These are phyloP conservation scores for Melieria crassipennis DNA, from an alignment of 2,888 invertebrate genomes.

Conservation along the genomic window DNA sequence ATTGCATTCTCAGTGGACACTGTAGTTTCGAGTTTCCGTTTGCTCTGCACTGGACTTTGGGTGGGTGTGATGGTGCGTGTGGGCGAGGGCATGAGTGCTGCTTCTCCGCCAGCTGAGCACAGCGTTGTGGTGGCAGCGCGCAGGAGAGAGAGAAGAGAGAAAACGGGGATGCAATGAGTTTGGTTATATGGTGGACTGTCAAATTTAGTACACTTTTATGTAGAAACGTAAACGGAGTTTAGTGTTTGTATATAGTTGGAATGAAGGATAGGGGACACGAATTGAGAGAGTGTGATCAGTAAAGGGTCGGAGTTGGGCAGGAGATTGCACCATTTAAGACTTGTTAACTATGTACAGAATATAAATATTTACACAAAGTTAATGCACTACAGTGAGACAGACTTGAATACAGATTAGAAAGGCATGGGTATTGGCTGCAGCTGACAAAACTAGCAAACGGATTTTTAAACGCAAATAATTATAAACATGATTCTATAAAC, in stretches of 20 bases:
- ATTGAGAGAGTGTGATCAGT: conserved; percentile 9
- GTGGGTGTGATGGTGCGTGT: conserved; percentile 69
- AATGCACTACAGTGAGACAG: neutral
- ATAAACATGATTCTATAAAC: too few relatives aligned
- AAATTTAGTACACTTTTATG: conserved; percentile 55
- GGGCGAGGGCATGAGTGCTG: conserved; percentile 71
- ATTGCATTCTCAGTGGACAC: conserved; percentile 75
- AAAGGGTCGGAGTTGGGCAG: too few relatives aligned
- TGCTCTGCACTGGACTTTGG: conserved; percentile 70
- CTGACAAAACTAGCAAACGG: too few relatives aligned
- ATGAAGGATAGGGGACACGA: neutral
- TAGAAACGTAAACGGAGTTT: conserved; percentile 24
- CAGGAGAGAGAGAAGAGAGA: conserved; percentile 41
- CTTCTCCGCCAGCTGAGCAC: conserved; percentile 64
- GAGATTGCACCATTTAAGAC: neutral
- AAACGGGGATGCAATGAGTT: conserved; percentile 42
- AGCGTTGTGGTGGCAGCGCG: conserved; percentile 3
- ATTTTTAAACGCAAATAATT: too few relatives aligned
- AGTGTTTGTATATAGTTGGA: too few relatives aligned
- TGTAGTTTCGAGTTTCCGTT: conserved; percentile 80
- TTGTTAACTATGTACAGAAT: neutral
- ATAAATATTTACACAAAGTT: neutral
- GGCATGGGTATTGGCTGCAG: too few relatives aligned
- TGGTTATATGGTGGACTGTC: conserved; percentile 50
- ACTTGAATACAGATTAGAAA: neutral